A percentile compares a stretch with the other conserved stretches of the same genome.
These are phyloP conservation scores for Eustalomyia histrio DNA, from an alignment of 2,888 invertebrate species.

Conservation along the genomic window DNA sequence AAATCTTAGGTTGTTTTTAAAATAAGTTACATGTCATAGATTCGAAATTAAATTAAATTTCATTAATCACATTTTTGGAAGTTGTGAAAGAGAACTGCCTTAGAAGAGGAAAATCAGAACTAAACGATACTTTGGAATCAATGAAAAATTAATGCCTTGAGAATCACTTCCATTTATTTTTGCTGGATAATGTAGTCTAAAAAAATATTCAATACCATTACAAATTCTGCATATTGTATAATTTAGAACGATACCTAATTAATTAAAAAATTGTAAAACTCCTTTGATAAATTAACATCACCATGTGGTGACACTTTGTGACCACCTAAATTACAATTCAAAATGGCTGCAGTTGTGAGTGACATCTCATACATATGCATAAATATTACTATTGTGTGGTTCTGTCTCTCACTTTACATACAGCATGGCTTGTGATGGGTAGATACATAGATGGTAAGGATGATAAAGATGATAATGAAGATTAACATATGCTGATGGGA, in stretches of 20 bases:
- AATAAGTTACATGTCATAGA: no score
- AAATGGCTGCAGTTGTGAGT: conserved; percentile 62
- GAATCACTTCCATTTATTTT: no score
- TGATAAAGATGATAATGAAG: conserved; percentile 7
- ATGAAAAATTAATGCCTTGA: no score
- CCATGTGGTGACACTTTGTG: conserved; percentile 68
- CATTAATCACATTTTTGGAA: no score
- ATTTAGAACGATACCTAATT: conserved; percentile 65
- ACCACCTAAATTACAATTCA: conserved; percentile 66
- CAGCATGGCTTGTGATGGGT: background rate
- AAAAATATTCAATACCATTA: no score
- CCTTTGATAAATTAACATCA: conserved; percentile 73
- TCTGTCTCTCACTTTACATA: background rate
- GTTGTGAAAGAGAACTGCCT: no score
- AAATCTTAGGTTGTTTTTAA: no score
- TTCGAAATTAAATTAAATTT: no score
- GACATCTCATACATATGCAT: conserved; percentile 56
- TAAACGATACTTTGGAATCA: no score
- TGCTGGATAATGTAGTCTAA: no score
- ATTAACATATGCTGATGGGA: conserved; percentile 1
- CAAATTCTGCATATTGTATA: background rate
- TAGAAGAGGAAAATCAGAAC: no score
- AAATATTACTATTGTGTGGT: conserved; percentile 39
- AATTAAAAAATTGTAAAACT: conserved; percentile 72
- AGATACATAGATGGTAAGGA: background rate